Percentiles rank a stretch among this genome's conserved stretches.
These are phyloP conservation scores for Lepidurus arcticus DNA, from an alignment of 1,140 invertebrate species.

Conservation along the genomic window DNA sequence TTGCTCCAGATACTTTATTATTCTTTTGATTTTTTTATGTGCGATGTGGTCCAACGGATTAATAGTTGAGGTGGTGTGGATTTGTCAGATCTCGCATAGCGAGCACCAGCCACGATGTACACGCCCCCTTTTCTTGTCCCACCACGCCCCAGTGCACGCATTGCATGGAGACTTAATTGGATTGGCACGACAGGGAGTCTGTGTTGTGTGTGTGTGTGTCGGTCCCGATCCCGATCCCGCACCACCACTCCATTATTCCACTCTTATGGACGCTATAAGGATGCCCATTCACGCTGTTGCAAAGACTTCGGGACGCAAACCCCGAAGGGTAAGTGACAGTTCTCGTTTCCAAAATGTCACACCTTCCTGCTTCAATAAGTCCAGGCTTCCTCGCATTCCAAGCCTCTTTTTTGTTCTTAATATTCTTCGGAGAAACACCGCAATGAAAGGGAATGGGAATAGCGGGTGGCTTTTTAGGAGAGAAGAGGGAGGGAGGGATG, in stretches of 20 bases:
- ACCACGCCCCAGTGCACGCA: conserved; percentile 15
- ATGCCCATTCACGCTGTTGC: conserved; percentile 7
- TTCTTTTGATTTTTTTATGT: neutral
- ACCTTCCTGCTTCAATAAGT: neutral
- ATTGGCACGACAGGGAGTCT: conserved; percentile 20
- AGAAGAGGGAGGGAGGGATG: neutral
- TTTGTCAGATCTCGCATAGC: neutral
- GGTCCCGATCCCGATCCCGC: neutral
- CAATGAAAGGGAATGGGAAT: neutral
- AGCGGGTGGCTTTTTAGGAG: neutral
- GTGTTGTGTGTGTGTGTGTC: neutral
- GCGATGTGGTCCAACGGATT: neutral
- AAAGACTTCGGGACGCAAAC: neutral
- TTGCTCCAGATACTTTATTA: neutral
- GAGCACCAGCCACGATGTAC: neutral
- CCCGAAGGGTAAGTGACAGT: conserved; percentile 15
- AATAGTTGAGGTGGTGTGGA: neutral
- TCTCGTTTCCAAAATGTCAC: conserved; percentile 3
- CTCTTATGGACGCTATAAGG: conserved; percentile 6
- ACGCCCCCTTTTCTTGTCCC: neutral
- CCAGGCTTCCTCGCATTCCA: neutral
- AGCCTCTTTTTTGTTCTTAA: neutral
- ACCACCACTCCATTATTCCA: conserved; percentile 12
- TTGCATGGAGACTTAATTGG: conserved; percentile 15
- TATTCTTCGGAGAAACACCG: neutral